A percentile compares a stretch with the other conserved stretches of the same genome.
phyloP scores from a whole-genome alignment of 2,797 vertebrate genomes.

The Ciconia nigra region DNA sequence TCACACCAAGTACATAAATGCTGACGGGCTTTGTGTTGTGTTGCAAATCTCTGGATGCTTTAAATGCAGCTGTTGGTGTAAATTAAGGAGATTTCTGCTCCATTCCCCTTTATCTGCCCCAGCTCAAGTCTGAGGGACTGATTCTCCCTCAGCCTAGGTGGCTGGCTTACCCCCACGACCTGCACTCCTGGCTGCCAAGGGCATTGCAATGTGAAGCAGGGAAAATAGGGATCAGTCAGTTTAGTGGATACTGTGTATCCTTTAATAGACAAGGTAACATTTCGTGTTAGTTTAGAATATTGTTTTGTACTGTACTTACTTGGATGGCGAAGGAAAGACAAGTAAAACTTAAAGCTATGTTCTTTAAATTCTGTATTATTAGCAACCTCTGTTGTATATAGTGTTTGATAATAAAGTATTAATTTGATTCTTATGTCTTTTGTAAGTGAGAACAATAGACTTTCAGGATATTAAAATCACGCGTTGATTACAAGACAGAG shows the following conservation, averaged over 20 bases:
- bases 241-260: constrained; percentile 99
- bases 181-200: constrained; percentile 77
- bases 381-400: constrained; percentile 99
- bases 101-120: background rate
- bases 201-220: constrained; percentile 87
- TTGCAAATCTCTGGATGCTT: constrained; percentile 50
- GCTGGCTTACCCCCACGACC: constrained; percentile 30
- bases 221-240: constrained; percentile 92
- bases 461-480: constrained; percentile 88
- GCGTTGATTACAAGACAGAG: constrained; percentile 76
- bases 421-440: constrained; percentile 99
- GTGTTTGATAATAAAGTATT: constrained; percentile 99
- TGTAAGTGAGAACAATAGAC: constrained; percentile 90
- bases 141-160: constrained; percentile 14
- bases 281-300: constrained; percentile 93
- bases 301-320: constrained; percentile 98
- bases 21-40: constrained; percentile 1
- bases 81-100: constrained; percentile 40
- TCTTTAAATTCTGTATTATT: constrained; percentile 99
- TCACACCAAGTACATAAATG: constrained; percentile 2
- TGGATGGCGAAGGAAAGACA: constrained; percentile 88
- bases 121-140: constrained; percentile 26
- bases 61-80: constrained; percentile 33
- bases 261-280: constrained; percentile 94
- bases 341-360: constrained; percentile 80